Percentiles rank a stretch among this genome's conserved stretches.
Evolutionary conservation across 2,113 vertebrate genomes (phyloP).

Genomic region (Melanerpes formicivorus): DNA sequence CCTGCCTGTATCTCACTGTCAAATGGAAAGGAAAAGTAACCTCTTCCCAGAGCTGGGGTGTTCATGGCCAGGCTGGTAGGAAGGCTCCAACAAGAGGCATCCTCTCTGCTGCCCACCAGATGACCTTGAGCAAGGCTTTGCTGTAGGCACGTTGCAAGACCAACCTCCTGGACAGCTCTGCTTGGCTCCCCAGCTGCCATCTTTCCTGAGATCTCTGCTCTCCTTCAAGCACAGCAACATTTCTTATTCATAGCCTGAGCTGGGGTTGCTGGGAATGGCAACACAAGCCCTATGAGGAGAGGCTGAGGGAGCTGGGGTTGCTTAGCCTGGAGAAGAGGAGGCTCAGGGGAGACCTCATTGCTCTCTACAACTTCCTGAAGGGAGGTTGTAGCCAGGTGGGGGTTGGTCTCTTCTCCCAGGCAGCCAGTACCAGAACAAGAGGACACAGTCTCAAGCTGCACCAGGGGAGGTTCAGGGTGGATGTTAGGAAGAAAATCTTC

Average conservation of each 20-base stretch:
- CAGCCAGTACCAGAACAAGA: too few species aligned
- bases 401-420: too few species aligned
- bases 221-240: fast-evolving
- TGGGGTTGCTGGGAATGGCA: fast-evolving
- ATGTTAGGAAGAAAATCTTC: too few species aligned
- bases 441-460: too few species aligned
- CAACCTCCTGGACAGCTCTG: neutral
- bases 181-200: neutral
- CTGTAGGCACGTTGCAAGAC: neutral
- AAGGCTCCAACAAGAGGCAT: neutral
- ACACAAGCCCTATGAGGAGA: too few species aligned
- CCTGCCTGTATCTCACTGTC: neutral
- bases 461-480: too few species aligned
- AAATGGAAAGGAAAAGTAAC: neutral
- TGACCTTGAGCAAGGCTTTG: fast-evolving
- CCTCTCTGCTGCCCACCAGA: neutral
- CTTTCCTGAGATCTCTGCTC: neutral
- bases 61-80: neutral
- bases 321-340: too few species aligned
- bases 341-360: too few species aligned
- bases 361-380: too few species aligned
- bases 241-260: neutral
- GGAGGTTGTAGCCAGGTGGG: too few species aligned
- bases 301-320: too few species aligned
- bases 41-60: neutral